Conservation (phyloP, 2,797 vertebrate genomes). For the Pseudomugil tenellus region DNA sequence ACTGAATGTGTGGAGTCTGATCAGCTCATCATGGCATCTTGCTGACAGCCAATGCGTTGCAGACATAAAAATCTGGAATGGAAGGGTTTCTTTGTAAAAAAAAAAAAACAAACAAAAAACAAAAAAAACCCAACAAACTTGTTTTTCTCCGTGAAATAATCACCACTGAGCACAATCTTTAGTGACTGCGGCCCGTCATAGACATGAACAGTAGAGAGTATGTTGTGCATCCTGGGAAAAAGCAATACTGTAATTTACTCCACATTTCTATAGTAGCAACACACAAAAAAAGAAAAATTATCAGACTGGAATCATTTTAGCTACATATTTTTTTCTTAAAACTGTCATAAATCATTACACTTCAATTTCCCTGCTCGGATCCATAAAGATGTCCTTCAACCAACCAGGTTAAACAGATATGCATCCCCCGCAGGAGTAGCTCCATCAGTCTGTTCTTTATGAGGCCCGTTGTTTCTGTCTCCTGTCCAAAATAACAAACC, state of each 20-base stretch:
- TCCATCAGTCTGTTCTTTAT: too few species aligned
- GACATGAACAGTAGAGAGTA: background rate
- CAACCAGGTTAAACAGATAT: background rate
- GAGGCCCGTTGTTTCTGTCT: too few species aligned
- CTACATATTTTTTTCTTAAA: background rate
- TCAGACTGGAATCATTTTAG: background rate
- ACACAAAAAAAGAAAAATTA: background rate
- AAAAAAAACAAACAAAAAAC: too few species aligned
- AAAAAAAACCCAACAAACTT: too few species aligned
- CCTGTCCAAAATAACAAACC: too few species aligned
- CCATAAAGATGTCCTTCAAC: background rate
- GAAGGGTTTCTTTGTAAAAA: background rate
- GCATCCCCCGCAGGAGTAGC: too few species aligned
- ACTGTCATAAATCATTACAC: background rate
- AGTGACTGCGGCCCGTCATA: background rate
- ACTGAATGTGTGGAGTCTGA: conserved; percentile 15
- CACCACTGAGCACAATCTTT: background rate
- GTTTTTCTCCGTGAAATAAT: background rate
- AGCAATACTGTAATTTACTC: background rate
- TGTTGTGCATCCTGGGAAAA: too few species aligned
- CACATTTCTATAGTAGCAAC: background rate
- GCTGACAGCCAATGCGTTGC: conserved; percentile 29
- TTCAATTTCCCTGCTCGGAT: background rate
- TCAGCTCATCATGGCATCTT: conserved; percentile 17
- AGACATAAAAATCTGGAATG: background rate